Evolutionary conservation across 2,888 invertebrate species (phyloP), one percentile per base, ranked within the genome.

Genomic region (Eueremaeus valkanovi): DNA sequence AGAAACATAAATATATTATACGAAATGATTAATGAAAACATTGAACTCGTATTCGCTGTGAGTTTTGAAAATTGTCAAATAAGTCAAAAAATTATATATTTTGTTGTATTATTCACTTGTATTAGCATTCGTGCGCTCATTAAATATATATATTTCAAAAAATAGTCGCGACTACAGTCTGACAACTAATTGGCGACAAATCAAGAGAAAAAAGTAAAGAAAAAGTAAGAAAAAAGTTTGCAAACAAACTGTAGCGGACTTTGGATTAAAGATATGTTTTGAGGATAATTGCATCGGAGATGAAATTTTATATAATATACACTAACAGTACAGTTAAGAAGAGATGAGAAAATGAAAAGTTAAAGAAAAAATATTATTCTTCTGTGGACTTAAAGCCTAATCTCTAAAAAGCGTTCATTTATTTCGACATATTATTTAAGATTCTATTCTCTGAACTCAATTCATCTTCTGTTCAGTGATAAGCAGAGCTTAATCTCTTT

Each of bases 181-280:
- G 61, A 61, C 31, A 61, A 18, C 31, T 31, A 29, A 31, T 61
- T 61, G 61, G 61, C 61, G 61, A 61, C 61, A 61, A 61, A 33
- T 61, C 55, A 55, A 55, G 55, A 55, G 13, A 16, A 24, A 55
- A 55, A 16, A 45, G 16, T 16, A 45, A 13, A 3, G 11, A 45
- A 45, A 45, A 6, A 45, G n/a, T n/a, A n/a, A n/a, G n/a, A n/a
- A n/a, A 11, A 9, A 42, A 16, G 9, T 42, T 16, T 42, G 42
- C 16, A 42, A 11, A 42, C 42, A 42, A 42, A 42, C 42, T 42
- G 42, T 42, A 42, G n/a, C n/a, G n/a, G n/a, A n/a, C n/a, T n/a
- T n/a, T n/a, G n/a, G n/a, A n/a, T n/a, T n/a, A n/a, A n/a, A n/a
- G n/a, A n/a, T n/a, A n/a, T n/a, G n/a, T n/a, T n/a, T n/a, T n/a